These are phyloP conservation scores for Mormyrus iriodes DNA, from an alignment of 2,113 vertebrate genomes.

Conservation along the genomic window DNA sequence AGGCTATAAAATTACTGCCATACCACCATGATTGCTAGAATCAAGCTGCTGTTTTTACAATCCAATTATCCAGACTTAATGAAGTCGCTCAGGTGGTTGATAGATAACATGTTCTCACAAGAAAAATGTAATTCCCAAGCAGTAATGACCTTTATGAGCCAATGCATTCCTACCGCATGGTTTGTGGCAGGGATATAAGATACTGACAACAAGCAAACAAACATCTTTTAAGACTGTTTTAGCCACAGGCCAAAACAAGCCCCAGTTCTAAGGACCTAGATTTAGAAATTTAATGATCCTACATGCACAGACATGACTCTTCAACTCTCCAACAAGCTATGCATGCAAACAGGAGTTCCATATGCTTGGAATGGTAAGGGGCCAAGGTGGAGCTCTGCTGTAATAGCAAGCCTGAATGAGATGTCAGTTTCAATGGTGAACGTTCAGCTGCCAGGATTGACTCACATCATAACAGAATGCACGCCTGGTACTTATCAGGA, in stretches of 20 bases:
- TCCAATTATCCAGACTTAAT: constrained; percentile 4
- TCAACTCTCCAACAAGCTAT: background rate
- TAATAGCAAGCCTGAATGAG: background rate
- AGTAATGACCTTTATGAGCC: background rate
- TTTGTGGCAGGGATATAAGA: background rate
- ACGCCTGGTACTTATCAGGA: background rate
- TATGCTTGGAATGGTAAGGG: background rate
- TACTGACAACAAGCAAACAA: background rate
- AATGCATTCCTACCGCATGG: background rate
- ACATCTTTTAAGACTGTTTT: background rate
- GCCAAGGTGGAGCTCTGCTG: background rate
- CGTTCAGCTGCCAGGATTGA: background rate
- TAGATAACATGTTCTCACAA: background rate
- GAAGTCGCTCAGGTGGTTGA: background rate
- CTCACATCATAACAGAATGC: background rate
- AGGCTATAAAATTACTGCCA: background rate
- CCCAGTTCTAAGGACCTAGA: background rate
- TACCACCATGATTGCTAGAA: background rate
- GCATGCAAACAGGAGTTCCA: background rate
- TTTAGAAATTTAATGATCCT: background rate
- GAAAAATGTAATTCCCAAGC: background rate
- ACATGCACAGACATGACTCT: background rate
- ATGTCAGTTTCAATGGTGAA: background rate
- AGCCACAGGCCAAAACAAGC: background rate
- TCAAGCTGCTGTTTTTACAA: background rate